Evolutionary conservation across 2,888 invertebrate genomes (phyloP), one percentile per base, ranked within the genome.

Genomic region (Gerosis bhagava): DNA sequence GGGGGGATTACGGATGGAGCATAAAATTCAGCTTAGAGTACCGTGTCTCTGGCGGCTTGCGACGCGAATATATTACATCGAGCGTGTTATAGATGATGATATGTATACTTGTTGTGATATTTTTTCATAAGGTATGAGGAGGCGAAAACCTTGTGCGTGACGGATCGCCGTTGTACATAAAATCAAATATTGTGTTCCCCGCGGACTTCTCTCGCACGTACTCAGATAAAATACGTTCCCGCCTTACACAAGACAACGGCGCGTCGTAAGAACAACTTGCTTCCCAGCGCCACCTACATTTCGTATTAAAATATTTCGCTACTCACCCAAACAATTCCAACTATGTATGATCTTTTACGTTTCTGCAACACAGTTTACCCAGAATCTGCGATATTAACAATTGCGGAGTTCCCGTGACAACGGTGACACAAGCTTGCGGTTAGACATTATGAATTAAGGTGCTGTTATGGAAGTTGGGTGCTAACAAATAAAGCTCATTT

Each of bases 401-500:
- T 24, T n/a, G 45, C n/a, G 10, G 13, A 32, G 25, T 17, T 25
- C 31, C 32, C 25, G n/a, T n/a, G n/a, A n/a, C n/a, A n/a, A n/a
- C n/a, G n/a, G 34, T 49, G 54, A 50, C 53, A 50, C 42, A 44
- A 48, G 29, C 47, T 19, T 28, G 13, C 37, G 24, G 24, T 19
- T 37, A 31, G 37, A 17, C 39, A 26, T 19, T 21, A 24, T 39
- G 32, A 46, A 46, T 39, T 46, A 39, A 39, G 32, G 31, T 11
- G 12, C 39, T 16, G 37, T 46, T 39, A 31, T 37, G 26, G 25
- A 32, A 37, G 24, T 39, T 31, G 16, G 35, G 13, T 34, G 13
- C 71, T 68, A 73, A 77, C 73, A 79, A 79, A 79, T 79, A 80
- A 78, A 79, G 75, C 79, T 77, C 58, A 66, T 54, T 67, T 60